Evolutionary conservation across 2,888 invertebrate genomes (phyloP).

Genomic region (Microctonus aethiopoides): DNA sequence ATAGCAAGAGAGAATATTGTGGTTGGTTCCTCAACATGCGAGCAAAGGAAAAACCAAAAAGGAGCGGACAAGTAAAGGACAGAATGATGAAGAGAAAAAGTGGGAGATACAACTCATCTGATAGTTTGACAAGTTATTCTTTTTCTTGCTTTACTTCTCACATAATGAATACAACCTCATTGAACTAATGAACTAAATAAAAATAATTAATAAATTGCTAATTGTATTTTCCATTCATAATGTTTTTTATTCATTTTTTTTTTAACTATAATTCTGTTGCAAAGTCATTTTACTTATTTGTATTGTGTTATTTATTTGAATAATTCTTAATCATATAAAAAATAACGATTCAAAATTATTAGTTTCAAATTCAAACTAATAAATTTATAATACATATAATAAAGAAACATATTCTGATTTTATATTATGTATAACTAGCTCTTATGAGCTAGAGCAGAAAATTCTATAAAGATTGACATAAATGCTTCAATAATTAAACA

Average conservation of each 20-base stretch:
- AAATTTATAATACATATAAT: conserved; percentile 10
- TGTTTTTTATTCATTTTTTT: background rate
- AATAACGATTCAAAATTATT: background rate
- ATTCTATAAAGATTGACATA: background rate
- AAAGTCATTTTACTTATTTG: background rate
- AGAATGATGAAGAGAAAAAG: conserved; percentile 38
- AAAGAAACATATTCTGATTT: background rate
- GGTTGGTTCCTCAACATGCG: conserved; percentile 44
- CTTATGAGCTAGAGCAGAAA: background rate
- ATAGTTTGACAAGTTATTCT: conserved; percentile 10
- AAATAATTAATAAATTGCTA: background rate
- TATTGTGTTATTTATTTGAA: background rate
- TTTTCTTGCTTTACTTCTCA: background rate
- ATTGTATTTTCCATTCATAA: background rate
- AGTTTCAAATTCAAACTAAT: background rate
- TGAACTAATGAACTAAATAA: background rate
- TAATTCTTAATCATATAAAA: background rate
- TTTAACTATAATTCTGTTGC: background rate
- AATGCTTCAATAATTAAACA: background rate
- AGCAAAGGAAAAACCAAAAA: conserved; percentile 45
- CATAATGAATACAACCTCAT: background rate
- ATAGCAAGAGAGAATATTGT: conserved; percentile 58
- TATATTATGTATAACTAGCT: conserved; percentile 1
- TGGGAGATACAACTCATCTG: conserved; percentile 37
- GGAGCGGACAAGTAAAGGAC: conserved; percentile 44